Evolutionary conservation across 1,140 invertebrate genomes (phyloP).

Genomic region (Apis florea): DNA sequence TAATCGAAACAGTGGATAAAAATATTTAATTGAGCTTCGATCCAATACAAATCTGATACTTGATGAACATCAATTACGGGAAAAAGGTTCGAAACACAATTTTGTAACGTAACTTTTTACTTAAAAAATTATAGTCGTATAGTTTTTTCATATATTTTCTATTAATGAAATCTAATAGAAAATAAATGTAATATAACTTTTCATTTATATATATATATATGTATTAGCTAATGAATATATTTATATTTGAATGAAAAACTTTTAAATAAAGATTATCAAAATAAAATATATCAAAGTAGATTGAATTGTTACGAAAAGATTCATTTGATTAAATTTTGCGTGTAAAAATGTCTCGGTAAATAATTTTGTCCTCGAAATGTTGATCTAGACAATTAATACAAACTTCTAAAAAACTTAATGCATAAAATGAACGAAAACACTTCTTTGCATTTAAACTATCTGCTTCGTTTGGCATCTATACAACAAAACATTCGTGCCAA

Average conservation of each 20-base stretch:
- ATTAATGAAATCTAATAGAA: neutral
- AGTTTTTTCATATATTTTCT: neutral
- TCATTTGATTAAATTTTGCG: too few relatives aligned
- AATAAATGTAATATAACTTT: neutral
- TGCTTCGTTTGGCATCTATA: slow-evolving; percentile 61
- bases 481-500: slow-evolving; percentile 47
- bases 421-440: slow-evolving; percentile 57
- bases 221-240: too few relatives aligned
- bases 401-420: slow-evolving; percentile 27
- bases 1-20: neutral
- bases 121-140: too few relatives aligned
- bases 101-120: neutral
- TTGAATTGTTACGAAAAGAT: too few relatives aligned
- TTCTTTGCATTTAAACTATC: slow-evolving; percentile 48
- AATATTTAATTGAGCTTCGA: neutral
- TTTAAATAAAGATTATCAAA: neutral
- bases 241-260: neutral
- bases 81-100: neutral
- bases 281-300: neutral
- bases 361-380: slow-evolving; percentile 20
- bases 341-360: neutral
- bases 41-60: too few relatives aligned
- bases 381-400: slow-evolving; percentile 64
- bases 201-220: neutral
- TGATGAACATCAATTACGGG: neutral